Base-by-base conservation (phyloP, 2,888 invertebrate species). In the Lacanobia oleracea region DNA sequence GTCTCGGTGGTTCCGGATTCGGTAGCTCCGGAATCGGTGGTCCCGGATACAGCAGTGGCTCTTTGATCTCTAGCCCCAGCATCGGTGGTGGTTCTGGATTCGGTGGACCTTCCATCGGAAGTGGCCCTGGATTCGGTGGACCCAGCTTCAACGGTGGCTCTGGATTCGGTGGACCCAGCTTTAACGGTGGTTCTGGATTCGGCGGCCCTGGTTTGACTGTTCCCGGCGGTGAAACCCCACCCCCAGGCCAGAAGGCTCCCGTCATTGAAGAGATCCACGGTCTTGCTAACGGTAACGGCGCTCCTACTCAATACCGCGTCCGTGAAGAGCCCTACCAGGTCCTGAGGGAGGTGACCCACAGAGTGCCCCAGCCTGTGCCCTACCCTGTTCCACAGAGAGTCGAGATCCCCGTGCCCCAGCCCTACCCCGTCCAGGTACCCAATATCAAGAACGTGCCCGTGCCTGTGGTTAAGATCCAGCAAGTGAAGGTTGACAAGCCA, bases 341-440 rank as follows among this genome's bases (percentile, higher is more conserved):
- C 7, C 83, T 90, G 67, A 93, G 93, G 75, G 94, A 96, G 63
- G 94, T 95, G 18, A 96, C 96, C 4, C 96, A 97, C 87, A 95
- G 94, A 70, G 96, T 97, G 59, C 96, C 97, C 2, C 95, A 97
- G 81, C 97, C 97, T 0, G 94, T 96, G 23, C 96, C 96, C 0
- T 95, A 96, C 1, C 96, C 95, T 66, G 95, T 96, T 8, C 95
- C 95, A 0, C 96, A 97, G 74, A 94, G 93, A 65, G 96, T 97
- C 27, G 93, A 92, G 80, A 93, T 97, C 48, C 96, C 96, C 23
- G 94, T 97, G 14, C 97, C 97, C 0, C 96, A 97, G 75, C 97
- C 97, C 23, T 97, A 97, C 90, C 96, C 96, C 33, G 97, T 97
- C 18, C 93, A 95, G 87, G 94, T 97, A 0, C 97, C 97, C 63